Evolutionary conservation across 2,888 invertebrate genomes (phyloP), one percentile per base, ranked within the genome.

Genomic region (Ctena decussata): DNA sequence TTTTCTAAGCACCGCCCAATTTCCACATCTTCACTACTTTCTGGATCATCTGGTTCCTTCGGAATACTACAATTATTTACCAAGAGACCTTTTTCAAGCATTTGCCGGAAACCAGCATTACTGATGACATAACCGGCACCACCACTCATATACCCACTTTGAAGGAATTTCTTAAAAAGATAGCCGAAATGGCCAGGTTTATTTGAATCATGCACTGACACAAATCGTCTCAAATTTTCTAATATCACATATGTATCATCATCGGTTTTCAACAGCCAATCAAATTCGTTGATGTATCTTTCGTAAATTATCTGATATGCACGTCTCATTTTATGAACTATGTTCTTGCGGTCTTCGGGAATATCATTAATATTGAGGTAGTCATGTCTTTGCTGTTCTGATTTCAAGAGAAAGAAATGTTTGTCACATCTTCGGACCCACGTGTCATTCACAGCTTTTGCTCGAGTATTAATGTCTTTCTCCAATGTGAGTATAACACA

Each of bases 221-320:
- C 95, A 97, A 99, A 97, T 94, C 97, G 98, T 27, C 99, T 97
- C 70, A 99, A 96, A 96, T 99, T 99, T 96, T 99, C 99, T 69
- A 99, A 97, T 39, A 99, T 97, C 37, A 99, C 98, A 95, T 98
- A 99, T 97, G 99, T 99, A 94, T 99, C 99, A 95, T 99, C 99
- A 94, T 99, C 99, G 24, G 99, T 99, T 96, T 99, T 99, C 92
- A 99, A 96, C 95, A 99, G 99, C 98, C 98, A 99, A 96, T 99
- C 99, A 1, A 98, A 98, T 77, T 98, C 97, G 91, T 98, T 97
- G 75, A 97, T 96, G 95, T 98, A 93, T 77, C 98, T 96, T 91
- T 98, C 97, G 94, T 98, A 98, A 32, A 98, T 97, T 94, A 98
- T 98, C 92, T 97, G 97, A 95, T 98, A 98, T 0, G 98, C 98